A percentile compares a stretch with the other conserved stretches of the same genome.
Evolutionary conservation across 2,113 vertebrate species (phyloP).

Genomic region (Sebastes schlegelii): DNA sequence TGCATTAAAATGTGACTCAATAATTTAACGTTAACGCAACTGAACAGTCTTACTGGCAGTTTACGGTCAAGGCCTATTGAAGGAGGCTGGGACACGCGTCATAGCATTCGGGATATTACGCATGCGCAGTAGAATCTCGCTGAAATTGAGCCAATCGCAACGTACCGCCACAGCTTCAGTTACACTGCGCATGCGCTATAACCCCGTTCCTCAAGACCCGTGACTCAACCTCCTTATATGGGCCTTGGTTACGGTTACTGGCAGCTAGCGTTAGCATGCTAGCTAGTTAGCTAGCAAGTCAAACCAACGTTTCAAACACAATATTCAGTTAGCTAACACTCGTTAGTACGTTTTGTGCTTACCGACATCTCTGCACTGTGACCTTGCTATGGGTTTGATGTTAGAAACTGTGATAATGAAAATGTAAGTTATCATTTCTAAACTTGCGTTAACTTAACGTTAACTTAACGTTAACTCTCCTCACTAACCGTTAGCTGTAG

Average conservation of each 20-base stretch:
- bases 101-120: too few species aligned
- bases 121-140: too few species aligned
- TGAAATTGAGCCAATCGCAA: too few species aligned
- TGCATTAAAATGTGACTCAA: not conserved
- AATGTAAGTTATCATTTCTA: not conserved
- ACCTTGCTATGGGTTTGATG: not conserved
- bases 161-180: too few species aligned
- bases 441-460: not conserved
- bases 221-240: too few species aligned
- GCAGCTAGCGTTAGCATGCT: conserved; percentile 46
- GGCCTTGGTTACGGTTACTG: too few species aligned
- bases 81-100: too few species aligned
- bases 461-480: not conserved
- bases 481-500: too few species aligned
- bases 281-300: not conserved
- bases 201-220: too few species aligned
- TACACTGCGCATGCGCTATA: too few species aligned
- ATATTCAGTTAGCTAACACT: not conserved
- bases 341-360: not conserved
- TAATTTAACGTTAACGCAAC: not conserved
- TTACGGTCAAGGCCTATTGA: too few species aligned
- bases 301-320: not conserved
- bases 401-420: not conserved
- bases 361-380: not conserved
- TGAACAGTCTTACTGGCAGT: not conserved